Percentiles rank a stretch among this genome's conserved stretches.
Conservation (phyloP, 2,797 vertebrate species). For the Erpetoichthys calabaricus region DNA sequence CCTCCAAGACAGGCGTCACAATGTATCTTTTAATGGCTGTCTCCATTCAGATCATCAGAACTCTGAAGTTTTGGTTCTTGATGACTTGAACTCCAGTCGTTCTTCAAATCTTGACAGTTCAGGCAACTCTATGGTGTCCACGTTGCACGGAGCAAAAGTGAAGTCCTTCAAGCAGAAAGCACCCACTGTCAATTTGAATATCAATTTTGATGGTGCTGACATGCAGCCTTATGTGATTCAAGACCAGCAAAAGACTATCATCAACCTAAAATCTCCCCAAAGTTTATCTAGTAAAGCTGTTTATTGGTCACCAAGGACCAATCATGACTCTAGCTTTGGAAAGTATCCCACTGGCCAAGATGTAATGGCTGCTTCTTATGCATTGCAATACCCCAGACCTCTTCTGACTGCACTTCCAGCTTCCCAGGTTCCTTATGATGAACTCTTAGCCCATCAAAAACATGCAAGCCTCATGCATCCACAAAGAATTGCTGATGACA, state of each 20-base stretch:
- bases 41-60: no score
- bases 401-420: conserved; percentile 10
- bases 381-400: conserved; percentile 5
- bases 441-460: background rate
- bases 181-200: conserved; percentile 23
- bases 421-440: background rate
- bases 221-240: conserved; percentile 16
- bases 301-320: conserved; percentile 7
- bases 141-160: background rate
- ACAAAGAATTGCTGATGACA: background rate
- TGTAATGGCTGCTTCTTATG: background rate
- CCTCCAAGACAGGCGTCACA: background rate
- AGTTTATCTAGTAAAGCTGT: conserved; percentile 5
- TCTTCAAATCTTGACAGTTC: background rate
- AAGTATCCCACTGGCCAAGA: background rate
- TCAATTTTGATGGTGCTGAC: conserved; percentile 17
- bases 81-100: conserved; percentile 5
- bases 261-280: conserved; percentile 14
- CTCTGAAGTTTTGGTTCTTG: conserved; percentile 6
- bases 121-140: conserved; percentile 5
- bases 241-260: conserved; percentile 14
- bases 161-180: conserved; percentile 6
- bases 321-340: conserved; percentile 2
- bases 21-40: no score
- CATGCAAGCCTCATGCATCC: conserved; percentile 4